Evolutionary conservation across 1,140 invertebrate species (phyloP).

Genomic region (Epicauta chinensis): DNA sequence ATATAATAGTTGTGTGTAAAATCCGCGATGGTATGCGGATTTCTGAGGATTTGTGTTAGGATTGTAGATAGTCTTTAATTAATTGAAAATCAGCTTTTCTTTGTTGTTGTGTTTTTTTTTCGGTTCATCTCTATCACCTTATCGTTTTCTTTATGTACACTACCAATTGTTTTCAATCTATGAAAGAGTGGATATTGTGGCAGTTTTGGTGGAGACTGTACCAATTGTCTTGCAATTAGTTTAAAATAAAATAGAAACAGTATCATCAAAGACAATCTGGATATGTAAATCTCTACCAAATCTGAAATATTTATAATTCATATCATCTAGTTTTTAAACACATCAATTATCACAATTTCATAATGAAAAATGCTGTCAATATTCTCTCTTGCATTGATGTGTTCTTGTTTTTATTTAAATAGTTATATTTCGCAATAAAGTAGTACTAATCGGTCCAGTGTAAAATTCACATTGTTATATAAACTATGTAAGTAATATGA

Average conservation of each 20-base stretch:
- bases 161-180: neutral
- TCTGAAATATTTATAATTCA: neutral
- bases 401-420: neutral
- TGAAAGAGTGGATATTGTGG: neutral
- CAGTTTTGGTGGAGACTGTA: neutral
- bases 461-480: conserved; percentile 43
- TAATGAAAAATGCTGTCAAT: neutral
- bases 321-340: neutral
- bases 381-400: conserved; percentile 1
- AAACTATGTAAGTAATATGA: conserved; percentile 14
- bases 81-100: conserved; percentile 23
- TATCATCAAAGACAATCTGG: too few species aligned
- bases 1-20: conserved; percentile 26
- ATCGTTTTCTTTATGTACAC: neutral
- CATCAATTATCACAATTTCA: neutral
- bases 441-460: conserved; percentile 40
- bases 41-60: conserved; percentile 33
- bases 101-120: conserved; percentile 14
- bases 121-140: conserved; percentile 4
- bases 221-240: neutral
- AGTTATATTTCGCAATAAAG: conserved; percentile 27
- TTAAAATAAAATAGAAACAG: too few species aligned
- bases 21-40: neutral
- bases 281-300: neutral
- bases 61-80: conserved; percentile 27